Conservation (phyloP, 2,888 invertebrate genomes). For the Anarsia innoxiella region DNA sequence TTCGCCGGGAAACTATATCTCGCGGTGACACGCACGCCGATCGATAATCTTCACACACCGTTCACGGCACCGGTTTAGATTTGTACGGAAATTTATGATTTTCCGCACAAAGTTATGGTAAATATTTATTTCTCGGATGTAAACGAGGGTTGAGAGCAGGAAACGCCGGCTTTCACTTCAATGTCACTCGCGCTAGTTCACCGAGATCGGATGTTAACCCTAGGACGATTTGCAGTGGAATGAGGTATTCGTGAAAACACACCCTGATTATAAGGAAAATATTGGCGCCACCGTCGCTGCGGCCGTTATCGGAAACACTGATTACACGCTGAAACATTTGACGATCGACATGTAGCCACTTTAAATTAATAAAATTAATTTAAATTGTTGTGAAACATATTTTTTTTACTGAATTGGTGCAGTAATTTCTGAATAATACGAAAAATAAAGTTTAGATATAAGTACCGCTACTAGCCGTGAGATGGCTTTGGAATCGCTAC, state of each 20-base stretch:
- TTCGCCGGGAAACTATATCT: constrained; percentile 30
- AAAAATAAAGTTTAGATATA: no score
- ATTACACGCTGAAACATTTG: no score
- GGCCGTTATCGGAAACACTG: constrained; percentile 39
- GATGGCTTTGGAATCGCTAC: no score
- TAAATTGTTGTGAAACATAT: no score
- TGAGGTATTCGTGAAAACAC: constrained; percentile 71
- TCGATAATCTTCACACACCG: constrained; percentile 32
- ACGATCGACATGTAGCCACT: no score
- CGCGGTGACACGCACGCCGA: constrained; percentile 38
- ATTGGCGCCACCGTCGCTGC: constrained; percentile 60
- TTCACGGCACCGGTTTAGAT: constrained; percentile 21
- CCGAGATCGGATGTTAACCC: constrained; percentile 61
- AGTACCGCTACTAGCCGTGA: no score
- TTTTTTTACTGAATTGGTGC: no score
- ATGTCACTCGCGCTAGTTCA: constrained; percentile 52
- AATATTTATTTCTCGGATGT: constrained; percentile 29
- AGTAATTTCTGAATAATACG: no score
- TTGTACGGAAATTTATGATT: constrained; percentile 26
- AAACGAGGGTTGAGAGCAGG: constrained; percentile 23
- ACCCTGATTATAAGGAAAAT: constrained; percentile 71
- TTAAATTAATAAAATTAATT: no score
- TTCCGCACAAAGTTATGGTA: constrained; percentile 25
- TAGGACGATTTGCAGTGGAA: constrained; percentile 68
- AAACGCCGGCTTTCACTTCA: constrained; percentile 60